Evolutionary conservation across 1,140 invertebrate species (phyloP).

Genomic region (Heliothis subflexa): DNA sequence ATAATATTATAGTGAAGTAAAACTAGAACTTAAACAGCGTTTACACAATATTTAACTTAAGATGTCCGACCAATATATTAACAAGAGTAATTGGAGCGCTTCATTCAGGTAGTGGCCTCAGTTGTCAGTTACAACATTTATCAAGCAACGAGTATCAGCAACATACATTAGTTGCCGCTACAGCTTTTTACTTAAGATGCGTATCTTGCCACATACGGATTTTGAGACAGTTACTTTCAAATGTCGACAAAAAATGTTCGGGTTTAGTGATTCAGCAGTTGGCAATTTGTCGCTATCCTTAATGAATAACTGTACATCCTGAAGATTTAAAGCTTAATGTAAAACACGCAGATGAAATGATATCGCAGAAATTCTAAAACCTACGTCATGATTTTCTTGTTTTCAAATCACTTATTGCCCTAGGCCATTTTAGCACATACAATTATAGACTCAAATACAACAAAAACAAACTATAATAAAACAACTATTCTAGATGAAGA

Average conservation of each 20-base stretch:
- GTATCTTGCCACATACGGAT: conserved; percentile 54
- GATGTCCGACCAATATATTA: conserved; percentile 40
- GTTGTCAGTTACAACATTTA: conserved; percentile 66
- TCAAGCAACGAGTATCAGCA: conserved; percentile 60
- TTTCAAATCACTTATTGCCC: no score
- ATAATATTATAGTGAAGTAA: neutral
- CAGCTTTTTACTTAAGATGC: conserved; percentile 61
- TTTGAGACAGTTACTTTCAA: conserved; percentile 51
- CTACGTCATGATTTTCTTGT: no score
- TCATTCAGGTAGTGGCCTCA: conserved; percentile 55
- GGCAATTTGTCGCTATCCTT: conserved; percentile 10
- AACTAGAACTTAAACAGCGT: neutral
- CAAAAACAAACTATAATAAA: neutral
- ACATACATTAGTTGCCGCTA: conserved; percentile 59
- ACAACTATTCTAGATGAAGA: neutral
- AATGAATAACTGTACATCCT: neutral
- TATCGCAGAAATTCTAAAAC: no score
- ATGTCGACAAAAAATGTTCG: conserved; percentile 30
- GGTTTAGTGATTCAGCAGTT: conserved; percentile 30
- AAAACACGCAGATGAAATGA: no score
- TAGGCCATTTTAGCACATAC: neutral
- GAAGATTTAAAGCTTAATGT: no score
- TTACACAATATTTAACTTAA: conserved; percentile 36
- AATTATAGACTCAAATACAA: neutral
- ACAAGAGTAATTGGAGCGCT: conserved; percentile 51